Evolutionary conservation across 1,140 invertebrate genomes (phyloP), one percentile per base, ranked within the genome.

Genomic region (Sipha flava): DNA sequence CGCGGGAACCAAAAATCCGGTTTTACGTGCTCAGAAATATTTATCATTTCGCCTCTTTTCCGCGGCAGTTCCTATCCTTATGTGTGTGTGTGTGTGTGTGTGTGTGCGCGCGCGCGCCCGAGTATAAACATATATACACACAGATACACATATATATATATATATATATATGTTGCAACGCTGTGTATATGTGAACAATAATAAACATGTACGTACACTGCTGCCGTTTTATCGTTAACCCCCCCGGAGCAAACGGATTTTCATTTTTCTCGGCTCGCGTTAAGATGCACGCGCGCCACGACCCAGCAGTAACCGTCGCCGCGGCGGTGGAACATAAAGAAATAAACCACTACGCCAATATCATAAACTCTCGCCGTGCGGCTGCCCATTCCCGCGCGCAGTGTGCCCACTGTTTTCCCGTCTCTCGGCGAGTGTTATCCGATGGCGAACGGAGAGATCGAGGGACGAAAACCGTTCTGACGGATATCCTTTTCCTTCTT

Each of bases 21-120:
- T 77, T 77, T 77, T 77, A 77, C 73, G 73, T 77, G 73, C 73
- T 43, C 52, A 52, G 73, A 77, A 77, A 77, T 54, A 77, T 77
- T 77, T 77, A 77, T 77, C 40, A 57, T 77, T 23, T 77, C 29
- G 40, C 66, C 66, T n/a, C 23, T 70, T 70, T 68, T 29, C 66
- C 66, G 23, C 66, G 3, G 18, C 62, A 29, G 31, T 64, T 66
- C 37, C 37, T 40, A 40, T 40, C 37, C n/a, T n/a, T 37, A 64
- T 34, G 45, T 18, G 45, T 47, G 21, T 57, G 29, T 26, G 23
- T 52, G 9, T 1, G 9, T 52, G 23, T 52, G 23, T 31, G 31
- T 31, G 29, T 59, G n/a, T 23, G 21, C 31, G 12, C 4, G 37
- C 21, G 4, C 26, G 18, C 12, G 14, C 14, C 14, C 14, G 14